These are phyloP conservation scores for Chloroclysta siterata DNA, from an alignment of 2,888 invertebrate genomes.

Conservation along the genomic window DNA sequence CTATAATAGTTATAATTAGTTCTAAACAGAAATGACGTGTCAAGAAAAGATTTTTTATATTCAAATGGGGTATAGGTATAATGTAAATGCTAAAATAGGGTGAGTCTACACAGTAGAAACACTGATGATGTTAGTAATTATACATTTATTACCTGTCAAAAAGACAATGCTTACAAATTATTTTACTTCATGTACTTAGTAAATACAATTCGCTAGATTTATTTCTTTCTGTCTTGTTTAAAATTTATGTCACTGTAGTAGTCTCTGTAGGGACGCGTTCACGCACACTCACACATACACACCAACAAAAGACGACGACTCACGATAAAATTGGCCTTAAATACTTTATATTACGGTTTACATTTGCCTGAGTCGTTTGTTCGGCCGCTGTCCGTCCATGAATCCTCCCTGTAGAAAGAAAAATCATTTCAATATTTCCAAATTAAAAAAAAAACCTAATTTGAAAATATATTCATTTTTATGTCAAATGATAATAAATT, in stretches of 20 bases:
- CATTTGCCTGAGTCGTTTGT: conserved; percentile 80
- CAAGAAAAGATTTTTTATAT: neutral
- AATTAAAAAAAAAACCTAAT: too few species aligned
- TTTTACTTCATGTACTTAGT: conserved; percentile 80
- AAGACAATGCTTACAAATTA: conserved; percentile 80
- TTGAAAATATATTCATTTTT: too few species aligned
- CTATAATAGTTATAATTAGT: conserved; percentile 1
- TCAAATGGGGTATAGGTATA: neutral
- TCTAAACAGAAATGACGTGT: neutral
- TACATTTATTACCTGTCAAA: conserved; percentile 81
- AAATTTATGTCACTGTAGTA: conserved; percentile 66
- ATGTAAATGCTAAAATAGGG: neutral
- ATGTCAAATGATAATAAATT: too few species aligned
- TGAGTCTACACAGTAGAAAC: conserved; percentile 28
- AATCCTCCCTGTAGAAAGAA: conserved; percentile 67
- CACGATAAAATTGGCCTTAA: conserved; percentile 52
- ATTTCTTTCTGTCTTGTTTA: conserved; percentile 45
- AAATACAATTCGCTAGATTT: conserved; percentile 84
- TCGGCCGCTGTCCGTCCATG: conserved; percentile 83
- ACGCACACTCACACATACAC: conserved; percentile 65
- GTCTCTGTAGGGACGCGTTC: conserved; percentile 64
- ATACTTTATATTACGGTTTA: conserved; percentile 54
- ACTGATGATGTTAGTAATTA: conserved; percentile 70
- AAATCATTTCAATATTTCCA: neutral
- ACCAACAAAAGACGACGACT: conserved; percentile 71